phyloP scores from a whole-genome alignment of 2,888 invertebrate species.

The Ditylenchus weischeri region DNA sequence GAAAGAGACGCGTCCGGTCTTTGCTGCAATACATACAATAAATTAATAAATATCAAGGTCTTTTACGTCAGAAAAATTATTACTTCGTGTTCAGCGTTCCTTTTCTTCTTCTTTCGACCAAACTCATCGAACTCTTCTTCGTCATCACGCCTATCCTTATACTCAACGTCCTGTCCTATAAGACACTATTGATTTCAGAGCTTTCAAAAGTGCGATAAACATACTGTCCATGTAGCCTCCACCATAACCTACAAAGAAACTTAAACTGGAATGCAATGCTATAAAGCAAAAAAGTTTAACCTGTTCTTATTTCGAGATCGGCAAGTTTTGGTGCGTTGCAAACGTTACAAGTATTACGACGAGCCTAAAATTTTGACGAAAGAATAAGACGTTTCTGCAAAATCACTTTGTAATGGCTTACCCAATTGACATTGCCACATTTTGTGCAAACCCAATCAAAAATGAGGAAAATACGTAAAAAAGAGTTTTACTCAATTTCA shows the following conservation, averaged over 20 bases:
- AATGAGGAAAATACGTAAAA: too few species aligned
- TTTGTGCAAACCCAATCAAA: conserved; percentile 93
- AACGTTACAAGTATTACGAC: conserved; percentile 91
- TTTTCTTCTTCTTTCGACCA: conserved; percentile 52
- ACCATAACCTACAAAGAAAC: conserved; percentile 60
- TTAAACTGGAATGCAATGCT: neutral
- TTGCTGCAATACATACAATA: too few species aligned
- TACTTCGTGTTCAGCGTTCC: conserved; percentile 32
- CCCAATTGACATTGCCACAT: conserved; percentile 99
- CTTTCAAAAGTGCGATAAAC: neutral
- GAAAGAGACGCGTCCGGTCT: too few species aligned
- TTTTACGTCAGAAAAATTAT: neutral
- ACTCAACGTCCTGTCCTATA: conserved; percentile 71
- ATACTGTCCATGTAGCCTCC: conserved; percentile 64
- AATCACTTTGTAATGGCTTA: too few species aligned
- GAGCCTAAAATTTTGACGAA: conserved; percentile 63
- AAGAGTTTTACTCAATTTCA: too few species aligned
- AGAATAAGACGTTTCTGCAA: too few species aligned
- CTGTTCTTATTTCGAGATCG: conserved; percentile 76
- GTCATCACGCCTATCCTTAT: conserved; percentile 78
- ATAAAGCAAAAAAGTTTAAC: conserved; percentile 32
- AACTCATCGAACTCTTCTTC: conserved; percentile 92
- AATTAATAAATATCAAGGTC: too few species aligned
- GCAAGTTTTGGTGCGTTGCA: conserved; percentile 97
- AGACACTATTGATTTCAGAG: neutral